Conservation (phyloP, 2,888 invertebrate genomes). For the Morpho deidamia region DNA sequence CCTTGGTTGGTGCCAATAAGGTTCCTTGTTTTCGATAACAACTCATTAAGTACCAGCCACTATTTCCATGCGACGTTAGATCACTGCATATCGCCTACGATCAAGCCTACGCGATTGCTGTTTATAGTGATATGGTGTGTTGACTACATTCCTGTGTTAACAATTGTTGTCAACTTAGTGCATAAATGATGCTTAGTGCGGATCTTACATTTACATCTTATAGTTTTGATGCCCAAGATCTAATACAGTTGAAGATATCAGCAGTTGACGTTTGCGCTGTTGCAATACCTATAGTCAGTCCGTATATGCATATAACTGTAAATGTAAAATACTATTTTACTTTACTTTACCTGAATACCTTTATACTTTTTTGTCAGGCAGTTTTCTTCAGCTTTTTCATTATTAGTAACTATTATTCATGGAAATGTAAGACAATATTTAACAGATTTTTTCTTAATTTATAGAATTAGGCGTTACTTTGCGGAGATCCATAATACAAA, state of each 20-base stretch:
- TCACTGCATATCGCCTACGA: constrained; percentile 27
- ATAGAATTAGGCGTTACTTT: too few species aligned
- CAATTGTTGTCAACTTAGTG: constrained; percentile 14
- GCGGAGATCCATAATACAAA: too few species aligned
- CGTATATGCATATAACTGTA: too few species aligned
- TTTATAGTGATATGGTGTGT: constrained; percentile 27
- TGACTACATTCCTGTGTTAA: constrained; percentile 28
- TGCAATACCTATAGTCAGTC: too few species aligned
- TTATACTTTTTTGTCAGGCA: too few species aligned
- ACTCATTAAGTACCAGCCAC: constrained; percentile 10
- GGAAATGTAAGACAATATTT: too few species aligned
- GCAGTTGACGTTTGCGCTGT: too few species aligned
- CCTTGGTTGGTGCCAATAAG: constrained; percentile 15
- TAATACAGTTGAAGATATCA: neutral
- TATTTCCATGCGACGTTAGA: constrained; percentile 7
- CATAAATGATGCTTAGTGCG: constrained; percentile 6
- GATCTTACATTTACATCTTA: constrained; percentile 3
- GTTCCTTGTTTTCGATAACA: constrained; percentile 16
- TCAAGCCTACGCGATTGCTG: constrained; percentile 29
- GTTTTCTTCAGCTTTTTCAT: too few species aligned
- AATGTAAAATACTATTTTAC: too few species aligned
- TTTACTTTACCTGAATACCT: too few species aligned
- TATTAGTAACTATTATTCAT: too few species aligned
- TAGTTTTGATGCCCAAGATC: neutral
- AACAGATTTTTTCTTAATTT: too few species aligned